Base-by-base conservation (phyloP, 2,888 invertebrate species). In the Pterobdella sp. region DNA sequence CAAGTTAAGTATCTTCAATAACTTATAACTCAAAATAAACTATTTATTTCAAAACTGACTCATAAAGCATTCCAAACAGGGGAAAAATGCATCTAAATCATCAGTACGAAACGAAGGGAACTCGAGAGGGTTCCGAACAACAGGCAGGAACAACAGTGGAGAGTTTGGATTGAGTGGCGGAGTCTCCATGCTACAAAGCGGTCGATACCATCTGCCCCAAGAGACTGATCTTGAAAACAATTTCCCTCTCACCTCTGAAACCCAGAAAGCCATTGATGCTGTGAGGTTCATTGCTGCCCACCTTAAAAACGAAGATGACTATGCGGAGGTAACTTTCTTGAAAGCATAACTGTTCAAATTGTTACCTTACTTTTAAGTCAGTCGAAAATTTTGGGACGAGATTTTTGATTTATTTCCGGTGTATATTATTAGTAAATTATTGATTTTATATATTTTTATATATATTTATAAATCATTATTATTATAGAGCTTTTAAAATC, bases 281-380 rank as follows among this genome's bases (percentile, higher is more conserved):
- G 94, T 98, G 29, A 94, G 95, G 84, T 97, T 97, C 84, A 97
- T 98, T 78, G 95, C 96, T 37, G 94, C 95, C 84, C 96, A 98
- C 87, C 88, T 97, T 80, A 89, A 94, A 79, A 94, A 94, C 84
- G 97, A 97, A 86, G 96, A 97, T 87, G 91, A 96, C 80, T 96
- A 96, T 82, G 94, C 96, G 85, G 94, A 95, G 89, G 96, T 96
- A 85, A 60, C 75, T 10, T 1, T 72, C 52, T n/a, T 29, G n/a
- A 52, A 42, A 42, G 7, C 22, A 14, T 14, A 42, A 14, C 7
- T 42, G 49, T 42, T 22, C 7, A 42, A 42, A 42, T 22, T 7
- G 22, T 14, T 14, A 42, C 7, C 7, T 14, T 14, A 22, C 22
- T 42, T 42, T 42, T 42, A 42, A 14, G 7, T 42, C 49, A 7